These are phyloP conservation scores for Chorisops tibialis DNA, from an alignment of 2,888 invertebrate species.

Conservation along the genomic window DNA sequence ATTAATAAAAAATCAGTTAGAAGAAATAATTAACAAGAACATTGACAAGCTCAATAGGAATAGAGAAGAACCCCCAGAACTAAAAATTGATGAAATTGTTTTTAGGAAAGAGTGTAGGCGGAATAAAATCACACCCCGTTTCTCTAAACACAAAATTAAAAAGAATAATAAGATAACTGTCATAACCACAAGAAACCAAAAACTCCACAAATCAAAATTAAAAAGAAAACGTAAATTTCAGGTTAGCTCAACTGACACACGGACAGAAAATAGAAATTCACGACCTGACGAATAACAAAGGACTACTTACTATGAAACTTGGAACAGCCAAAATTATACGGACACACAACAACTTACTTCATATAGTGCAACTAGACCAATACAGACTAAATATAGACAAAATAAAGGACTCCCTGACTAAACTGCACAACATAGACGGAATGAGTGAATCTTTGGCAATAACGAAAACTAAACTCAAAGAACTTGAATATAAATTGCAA, in stretches of 20 bases:
- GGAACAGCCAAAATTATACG: too few species aligned
- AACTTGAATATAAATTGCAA: background rate
- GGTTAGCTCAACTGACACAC: background rate
- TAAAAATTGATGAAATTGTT: too few species aligned
- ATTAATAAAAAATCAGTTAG: conserved; percentile 2
- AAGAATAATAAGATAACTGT: background rate
- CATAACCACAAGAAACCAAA: background rate
- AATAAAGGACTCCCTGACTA: background rate
- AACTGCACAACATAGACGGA: background rate
- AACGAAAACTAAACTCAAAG: conserved; percentile 1
- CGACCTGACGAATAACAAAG: background rate
- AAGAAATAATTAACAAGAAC: background rate
- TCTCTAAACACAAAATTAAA: background rate
- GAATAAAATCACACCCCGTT: too few species aligned
- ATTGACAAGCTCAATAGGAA: background rate
- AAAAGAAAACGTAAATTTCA: conserved; percentile 9
- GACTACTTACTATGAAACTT: too few species aligned
- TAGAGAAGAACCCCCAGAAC: conserved; percentile 5
- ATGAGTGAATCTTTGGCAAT: background rate
- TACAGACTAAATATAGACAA: too few species aligned
- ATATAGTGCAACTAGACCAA: conserved; percentile 4
- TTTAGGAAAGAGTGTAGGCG: conserved; percentile 9
- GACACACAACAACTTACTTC: too few species aligned
- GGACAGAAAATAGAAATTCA: conserved; percentile 2
- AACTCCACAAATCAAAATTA: background rate